Evolutionary conservation across 2,888 invertebrate species (phyloP).

Genomic region (Trichopria drosophilae): DNA sequence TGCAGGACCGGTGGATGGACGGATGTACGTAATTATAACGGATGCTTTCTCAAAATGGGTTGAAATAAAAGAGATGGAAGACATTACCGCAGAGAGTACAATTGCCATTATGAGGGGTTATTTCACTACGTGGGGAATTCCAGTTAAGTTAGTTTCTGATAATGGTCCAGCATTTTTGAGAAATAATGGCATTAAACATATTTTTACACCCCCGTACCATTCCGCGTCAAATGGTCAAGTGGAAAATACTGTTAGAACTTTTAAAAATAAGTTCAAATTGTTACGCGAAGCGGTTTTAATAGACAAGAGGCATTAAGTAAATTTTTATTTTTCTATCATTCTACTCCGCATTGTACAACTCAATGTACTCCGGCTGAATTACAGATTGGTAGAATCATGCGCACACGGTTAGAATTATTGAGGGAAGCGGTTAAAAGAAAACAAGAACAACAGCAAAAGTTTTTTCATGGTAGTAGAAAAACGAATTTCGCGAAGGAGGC

Average conservation of each 20-base stretch:
- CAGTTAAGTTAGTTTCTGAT: constrained; percentile 31
- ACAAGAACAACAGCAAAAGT: too few relatives aligned
- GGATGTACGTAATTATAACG: constrained; percentile 38
- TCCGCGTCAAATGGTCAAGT: too few relatives aligned
- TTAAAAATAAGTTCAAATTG: constrained; percentile 32
- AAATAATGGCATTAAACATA: too few relatives aligned
- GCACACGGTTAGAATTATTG: constrained; percentile 27
- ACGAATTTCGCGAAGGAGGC: too few relatives aligned
- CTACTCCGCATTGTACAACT: constrained; percentile 33
- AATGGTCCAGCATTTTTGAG: too few relatives aligned
- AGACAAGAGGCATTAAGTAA: constrained; percentile 24
- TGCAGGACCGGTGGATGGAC: constrained; percentile 27
- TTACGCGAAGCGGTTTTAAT: constrained; percentile 1
- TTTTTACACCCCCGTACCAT: too few relatives aligned
- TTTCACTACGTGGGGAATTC: constrained; percentile 32
- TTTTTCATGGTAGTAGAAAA: too few relatives aligned
- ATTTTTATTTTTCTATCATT: constrained; percentile 30
- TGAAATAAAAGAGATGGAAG: constrained; percentile 27
- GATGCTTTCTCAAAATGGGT: too few relatives aligned
- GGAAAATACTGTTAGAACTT: constrained; percentile 29
- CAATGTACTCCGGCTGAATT: constrained; percentile 29
- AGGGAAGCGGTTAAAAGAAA: constrained; percentile 9
- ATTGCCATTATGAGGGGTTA: constrained; percentile 17
- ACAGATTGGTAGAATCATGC: constrained; percentile 18
- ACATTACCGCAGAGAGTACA: constrained; percentile 15